phyloP scores from a whole-genome alignment of 2,797 vertebrate species.

The Xenops minutus region DNA sequence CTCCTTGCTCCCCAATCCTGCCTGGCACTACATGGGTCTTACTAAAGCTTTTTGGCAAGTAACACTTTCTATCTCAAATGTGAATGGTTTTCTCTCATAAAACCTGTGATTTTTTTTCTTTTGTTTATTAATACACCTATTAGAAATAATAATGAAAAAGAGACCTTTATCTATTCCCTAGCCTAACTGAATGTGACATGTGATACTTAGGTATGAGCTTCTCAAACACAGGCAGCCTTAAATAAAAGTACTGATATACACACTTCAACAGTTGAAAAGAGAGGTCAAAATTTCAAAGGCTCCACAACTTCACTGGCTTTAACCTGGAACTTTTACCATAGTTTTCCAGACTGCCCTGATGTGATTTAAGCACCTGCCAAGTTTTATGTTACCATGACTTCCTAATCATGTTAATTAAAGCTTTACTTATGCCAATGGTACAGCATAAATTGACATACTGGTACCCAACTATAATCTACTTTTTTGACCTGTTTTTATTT shows the following conservation, averaged over 20 bases:
- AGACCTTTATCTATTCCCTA: rapidly evolving
- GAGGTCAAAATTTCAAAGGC: not conserved
- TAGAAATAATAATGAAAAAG: not conserved
- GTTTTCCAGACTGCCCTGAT: not conserved
- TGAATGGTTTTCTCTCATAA: not conserved
- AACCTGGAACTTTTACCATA: not conserved
- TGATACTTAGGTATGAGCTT: not conserved
- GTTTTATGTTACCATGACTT: not conserved
- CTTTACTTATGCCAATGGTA: not conserved
- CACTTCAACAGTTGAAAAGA: not conserved
- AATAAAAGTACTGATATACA: not conserved
- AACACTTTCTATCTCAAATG: not conserved
- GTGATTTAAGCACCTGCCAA: not conserved
- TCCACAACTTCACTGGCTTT: not conserved
- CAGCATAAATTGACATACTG: rapidly evolving
- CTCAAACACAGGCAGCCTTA: not conserved
- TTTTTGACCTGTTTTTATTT: not conserved
- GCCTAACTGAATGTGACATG: not conserved
- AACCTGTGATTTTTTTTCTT: not conserved
- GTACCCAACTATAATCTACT: not conserved
- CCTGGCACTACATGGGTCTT: rapidly evolving
- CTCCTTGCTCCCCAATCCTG: not conserved
- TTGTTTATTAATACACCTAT: not conserved
- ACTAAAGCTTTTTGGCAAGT: not conserved
- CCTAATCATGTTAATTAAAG: not conserved